Percentiles rank a stretch among this genome's conserved stretches.
These are phyloP conservation scores for Gryllus bimaculatus DNA, from an alignment of 1,140 invertebrate genomes.

Conservation along the genomic window DNA sequence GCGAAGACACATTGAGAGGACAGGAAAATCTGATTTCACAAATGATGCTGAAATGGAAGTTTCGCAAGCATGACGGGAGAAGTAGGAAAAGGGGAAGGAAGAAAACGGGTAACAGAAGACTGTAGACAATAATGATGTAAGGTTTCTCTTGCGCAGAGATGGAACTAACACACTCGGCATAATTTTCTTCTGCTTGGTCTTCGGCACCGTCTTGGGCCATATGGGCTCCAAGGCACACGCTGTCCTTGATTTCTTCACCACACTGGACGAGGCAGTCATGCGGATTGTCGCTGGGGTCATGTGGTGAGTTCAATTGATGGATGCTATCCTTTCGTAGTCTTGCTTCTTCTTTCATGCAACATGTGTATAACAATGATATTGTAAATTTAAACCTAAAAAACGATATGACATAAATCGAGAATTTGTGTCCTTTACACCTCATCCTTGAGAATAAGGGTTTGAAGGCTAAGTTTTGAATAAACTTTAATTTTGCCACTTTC, in stretches of 20 bases:
- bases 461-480: too few species aligned
- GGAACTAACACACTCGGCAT: constrained; percentile 83
- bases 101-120: neutral
- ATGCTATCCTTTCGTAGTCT: too few species aligned
- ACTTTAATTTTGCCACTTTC: too few species aligned
- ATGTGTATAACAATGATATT: too few species aligned
- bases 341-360: too few species aligned
- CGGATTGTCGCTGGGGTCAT: constrained; percentile 83
- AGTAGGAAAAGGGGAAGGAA: neutral
- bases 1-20: neutral
- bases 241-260: constrained; percentile 73
- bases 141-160: constrained; percentile 39
- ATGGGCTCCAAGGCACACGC: constrained; percentile 57
- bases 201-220: constrained; percentile 74
- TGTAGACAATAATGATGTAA: neutral
- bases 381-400: too few species aligned
- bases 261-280: constrained; percentile 80
- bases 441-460: too few species aligned
- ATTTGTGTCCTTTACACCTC: too few species aligned
- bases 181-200: constrained; percentile 78
- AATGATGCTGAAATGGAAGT: neutral
- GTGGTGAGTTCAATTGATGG: constrained; percentile 47
- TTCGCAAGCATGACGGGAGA: neutral
- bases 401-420: too few species aligned
- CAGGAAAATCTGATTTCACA: neutral